Conservation (phyloP, 2,113 vertebrate genomes). For the Oreochromis tanganicae region DNA sequence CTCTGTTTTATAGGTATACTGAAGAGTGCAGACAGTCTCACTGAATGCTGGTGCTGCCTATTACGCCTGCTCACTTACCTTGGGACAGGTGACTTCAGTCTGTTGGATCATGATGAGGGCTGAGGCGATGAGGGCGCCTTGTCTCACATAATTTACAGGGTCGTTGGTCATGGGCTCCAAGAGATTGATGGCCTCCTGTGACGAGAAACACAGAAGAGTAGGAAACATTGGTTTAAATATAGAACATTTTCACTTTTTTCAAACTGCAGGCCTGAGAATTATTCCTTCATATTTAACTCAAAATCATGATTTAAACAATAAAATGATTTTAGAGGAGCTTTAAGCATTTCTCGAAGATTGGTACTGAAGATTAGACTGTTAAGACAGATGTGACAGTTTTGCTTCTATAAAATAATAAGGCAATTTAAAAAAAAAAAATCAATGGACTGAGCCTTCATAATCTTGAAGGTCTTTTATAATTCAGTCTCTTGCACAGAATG, state of each 20-base stretch:
- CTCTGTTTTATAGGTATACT: neutral
- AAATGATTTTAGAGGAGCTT: neutral
- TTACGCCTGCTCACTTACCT: conserved; percentile 72
- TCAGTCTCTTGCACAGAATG: neutral
- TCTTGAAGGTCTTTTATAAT: neutral
- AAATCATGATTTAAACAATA: neutral
- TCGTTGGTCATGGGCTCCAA: conserved; percentile 98
- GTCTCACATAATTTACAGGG: conserved; percentile 96
- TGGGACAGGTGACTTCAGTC: conserved; percentile 94
- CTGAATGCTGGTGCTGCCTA: neutral
- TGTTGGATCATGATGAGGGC: conserved; percentile 99
- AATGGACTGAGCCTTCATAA: neutral
- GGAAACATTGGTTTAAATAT: neutral
- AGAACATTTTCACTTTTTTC: neutral
- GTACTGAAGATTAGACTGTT: neutral
- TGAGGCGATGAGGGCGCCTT: conserved; percentile 94
- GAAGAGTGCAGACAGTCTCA: neutral
- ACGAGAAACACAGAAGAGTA: neutral
- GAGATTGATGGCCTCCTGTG: conserved; percentile 96
- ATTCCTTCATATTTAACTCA: neutral
- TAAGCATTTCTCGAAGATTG: rapidly evolving
- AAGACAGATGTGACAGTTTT: neutral
- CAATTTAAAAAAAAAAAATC: neutral
- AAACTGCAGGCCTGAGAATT: neutral
- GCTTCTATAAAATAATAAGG: neutral